Conservation (phyloP, 2,797 vertebrate genomes). For the Pangasius larnaudii region DNA sequence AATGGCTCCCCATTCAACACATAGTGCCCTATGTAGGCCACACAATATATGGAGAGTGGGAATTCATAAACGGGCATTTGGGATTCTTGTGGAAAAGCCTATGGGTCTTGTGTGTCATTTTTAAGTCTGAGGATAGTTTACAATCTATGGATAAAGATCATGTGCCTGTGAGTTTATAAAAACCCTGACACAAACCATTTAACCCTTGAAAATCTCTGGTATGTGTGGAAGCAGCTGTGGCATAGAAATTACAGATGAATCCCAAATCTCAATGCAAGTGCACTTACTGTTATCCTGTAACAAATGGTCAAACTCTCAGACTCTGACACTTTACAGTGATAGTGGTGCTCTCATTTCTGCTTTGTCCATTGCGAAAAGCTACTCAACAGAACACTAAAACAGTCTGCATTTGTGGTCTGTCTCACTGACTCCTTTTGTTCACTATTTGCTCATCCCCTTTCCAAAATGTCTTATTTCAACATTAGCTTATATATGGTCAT, state of each 20-base stretch:
- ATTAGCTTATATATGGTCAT: neutral
- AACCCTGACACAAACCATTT: neutral
- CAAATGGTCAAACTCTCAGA: slow-evolving; percentile 51
- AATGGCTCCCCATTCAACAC: neutral
- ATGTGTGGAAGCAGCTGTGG: slow-evolving; percentile 47
- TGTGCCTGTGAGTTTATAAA: neutral
- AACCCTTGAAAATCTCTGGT: slow-evolving; percentile 26
- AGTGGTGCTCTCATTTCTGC: slow-evolving; percentile 50
- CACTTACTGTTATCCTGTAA: slow-evolving; percentile 58
- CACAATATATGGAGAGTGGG: neutral
- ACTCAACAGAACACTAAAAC: slow-evolving; percentile 45
- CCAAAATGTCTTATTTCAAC: slow-evolving; percentile 25
- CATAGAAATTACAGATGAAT: slow-evolving; percentile 63
- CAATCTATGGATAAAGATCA: neutral
- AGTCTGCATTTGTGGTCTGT: slow-evolving; percentile 40
- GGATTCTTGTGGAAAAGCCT: neutral
- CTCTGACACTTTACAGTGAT: slow-evolving; percentile 41
- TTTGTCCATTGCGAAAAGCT: slow-evolving; percentile 47
- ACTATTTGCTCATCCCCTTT: slow-evolving; percentile 36
- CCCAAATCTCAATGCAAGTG: slow-evolving; percentile 59
- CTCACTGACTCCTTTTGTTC: slow-evolving; percentile 41
- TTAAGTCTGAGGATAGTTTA: neutral
- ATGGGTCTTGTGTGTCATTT: neutral
- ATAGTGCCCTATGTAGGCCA: neutral
- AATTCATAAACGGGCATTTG: slow-evolving; percentile 5